Evolutionary conservation across 2,113 vertebrate genomes (phyloP), one percentile per base, ranked within the genome.

Genomic region (Climacteris rufus): DNA sequence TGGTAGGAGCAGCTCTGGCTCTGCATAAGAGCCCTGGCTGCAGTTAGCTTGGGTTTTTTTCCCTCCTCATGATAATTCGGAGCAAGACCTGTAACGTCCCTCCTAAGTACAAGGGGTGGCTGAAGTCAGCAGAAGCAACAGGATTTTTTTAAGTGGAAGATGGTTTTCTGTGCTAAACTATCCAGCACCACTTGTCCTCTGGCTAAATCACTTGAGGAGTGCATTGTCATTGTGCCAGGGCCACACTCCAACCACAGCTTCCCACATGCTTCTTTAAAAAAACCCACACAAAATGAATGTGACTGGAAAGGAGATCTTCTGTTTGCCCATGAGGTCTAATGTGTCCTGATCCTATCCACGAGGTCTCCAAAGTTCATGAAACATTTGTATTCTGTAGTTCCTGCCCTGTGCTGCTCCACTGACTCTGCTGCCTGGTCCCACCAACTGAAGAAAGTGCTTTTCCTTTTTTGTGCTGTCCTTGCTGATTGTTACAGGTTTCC

Each of bases 301-400:
- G 47, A 12, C 47, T 80, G 75, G 59, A 69, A 85, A 45, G 45
- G 27, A 53, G 71, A 42, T 70, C 16, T 39, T 64, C 1, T 78
- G n/a, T 93, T 94, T 84, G 18, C 7, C 47, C 25, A 1, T 2
- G 44, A 77, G 56, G 27, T 33, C 44, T 81, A 1, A 33, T 2
- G 2, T 31, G 22, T 66, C 64, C 78, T 91, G 33, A 47, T 90
- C 39, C 15, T 63, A 13, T 33, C 63, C 56, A 44, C 45, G 75
- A 90, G 87, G 79, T 90, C 82, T 92, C 33, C 59, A 37, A 44
- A 92, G 94, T 92, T 95, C 88, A 68, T 3, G 25, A 45, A 86
- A 64, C 90, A 71, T 74, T 88, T 63, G 64, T 52, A 2, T 86
- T 69, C 70, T 59, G 24, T 52, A n/a, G 37, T 83, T 96, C 94